phyloP scores from a whole-genome alignment of 2,113 vertebrate genomes.

The Trichomycterus rosablanca region DNA sequence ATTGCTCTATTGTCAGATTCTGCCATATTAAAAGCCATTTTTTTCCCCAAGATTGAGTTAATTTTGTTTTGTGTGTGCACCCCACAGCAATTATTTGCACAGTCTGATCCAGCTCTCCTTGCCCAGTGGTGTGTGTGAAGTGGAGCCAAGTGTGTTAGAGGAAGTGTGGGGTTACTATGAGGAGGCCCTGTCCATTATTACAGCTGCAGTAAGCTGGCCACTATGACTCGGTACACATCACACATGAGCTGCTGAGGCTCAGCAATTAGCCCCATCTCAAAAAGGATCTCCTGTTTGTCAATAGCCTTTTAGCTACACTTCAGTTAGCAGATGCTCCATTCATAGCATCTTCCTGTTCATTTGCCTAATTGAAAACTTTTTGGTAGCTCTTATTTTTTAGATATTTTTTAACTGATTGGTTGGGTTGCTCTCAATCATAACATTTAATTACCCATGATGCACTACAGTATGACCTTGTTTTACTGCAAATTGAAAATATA shows the following conservation, averaged over 20 bases:
- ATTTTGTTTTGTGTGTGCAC: constrained; percentile 26
- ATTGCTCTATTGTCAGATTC: not conserved
- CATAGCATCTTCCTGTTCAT: constrained; percentile 69
- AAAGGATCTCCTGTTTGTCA: constrained; percentile 62
- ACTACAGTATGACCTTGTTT: no score
- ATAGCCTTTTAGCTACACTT: constrained; percentile 66
- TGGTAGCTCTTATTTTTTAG: constrained; percentile 3
- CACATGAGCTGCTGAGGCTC: constrained; percentile 42
- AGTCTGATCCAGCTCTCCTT: constrained; percentile 81
- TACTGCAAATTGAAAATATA: no score
- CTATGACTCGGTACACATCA: constrained; percentile 49
- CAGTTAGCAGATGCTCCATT: constrained; percentile 73
- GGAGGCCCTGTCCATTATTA: constrained; percentile 74
- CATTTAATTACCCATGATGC: no score
- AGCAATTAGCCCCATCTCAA: constrained; percentile 62
- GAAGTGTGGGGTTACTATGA: constrained; percentile 82
- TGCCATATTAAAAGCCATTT: not conserved
- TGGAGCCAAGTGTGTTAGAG: constrained; percentile 69
- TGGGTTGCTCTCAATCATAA: no score
- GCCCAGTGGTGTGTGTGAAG: constrained; percentile 65
- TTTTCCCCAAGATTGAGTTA: constrained; percentile 5
- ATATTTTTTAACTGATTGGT: no score
- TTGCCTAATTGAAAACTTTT: constrained; percentile 55
- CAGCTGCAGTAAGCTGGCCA: constrained; percentile 69
- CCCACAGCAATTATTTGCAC: constrained; percentile 77